Conservation (phyloP, 2,797 vertebrate genomes). For the Mus minutoides region DNA sequence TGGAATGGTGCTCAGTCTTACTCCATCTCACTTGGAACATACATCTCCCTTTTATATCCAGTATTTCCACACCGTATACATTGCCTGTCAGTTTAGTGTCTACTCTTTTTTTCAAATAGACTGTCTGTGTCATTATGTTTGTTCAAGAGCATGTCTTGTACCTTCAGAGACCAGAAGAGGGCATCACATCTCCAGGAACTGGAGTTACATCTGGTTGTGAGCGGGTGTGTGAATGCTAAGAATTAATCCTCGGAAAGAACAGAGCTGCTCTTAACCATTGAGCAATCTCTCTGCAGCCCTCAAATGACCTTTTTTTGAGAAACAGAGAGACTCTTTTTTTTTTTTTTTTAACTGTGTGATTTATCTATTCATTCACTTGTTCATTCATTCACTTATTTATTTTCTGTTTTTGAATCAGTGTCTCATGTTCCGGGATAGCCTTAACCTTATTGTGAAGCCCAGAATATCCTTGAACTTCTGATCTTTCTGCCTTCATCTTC, state of each 20-base stretch:
- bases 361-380: neutral
- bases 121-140: neutral
- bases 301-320: neutral
- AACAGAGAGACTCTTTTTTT: neutral
- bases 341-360: neutral
- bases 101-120: neutral
- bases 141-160: neutral
- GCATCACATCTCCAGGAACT: neutral
- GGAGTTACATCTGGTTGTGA: neutral
- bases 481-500: neutral
- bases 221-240: neutral
- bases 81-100: neutral
- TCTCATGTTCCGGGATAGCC: neutral
- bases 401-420: neutral
- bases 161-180: neutral
- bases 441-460: neutral
- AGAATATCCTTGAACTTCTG: neutral
- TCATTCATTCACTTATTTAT: neutral
- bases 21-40: neutral
- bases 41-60: neutral
- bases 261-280: neutral
- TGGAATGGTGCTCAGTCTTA: neutral
- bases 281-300: neutral
- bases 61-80: neutral
- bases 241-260: neutral